Conservation (phyloP, 2,797 vertebrate species). For the Psittacula echo region DNA sequence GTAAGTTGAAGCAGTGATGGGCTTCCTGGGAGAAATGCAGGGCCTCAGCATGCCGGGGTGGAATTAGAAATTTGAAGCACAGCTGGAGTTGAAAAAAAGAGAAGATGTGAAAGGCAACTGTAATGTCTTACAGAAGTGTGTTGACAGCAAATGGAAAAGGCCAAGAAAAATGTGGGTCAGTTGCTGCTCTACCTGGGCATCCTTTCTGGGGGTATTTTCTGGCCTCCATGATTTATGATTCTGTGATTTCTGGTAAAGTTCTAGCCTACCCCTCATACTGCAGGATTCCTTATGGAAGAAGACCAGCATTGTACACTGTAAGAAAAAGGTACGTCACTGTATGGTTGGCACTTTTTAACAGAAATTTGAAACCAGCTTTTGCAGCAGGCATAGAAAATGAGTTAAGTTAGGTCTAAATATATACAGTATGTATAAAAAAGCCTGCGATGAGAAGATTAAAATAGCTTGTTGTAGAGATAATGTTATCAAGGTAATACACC, state of each 20-base stretch:
- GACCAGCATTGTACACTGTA: fast-evolving
- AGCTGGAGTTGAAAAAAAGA: background rate
- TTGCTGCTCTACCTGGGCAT: background rate
- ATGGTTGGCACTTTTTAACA: background rate
- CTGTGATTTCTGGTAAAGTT: background rate
- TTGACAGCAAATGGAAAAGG: background rate
- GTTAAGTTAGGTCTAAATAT: background rate
- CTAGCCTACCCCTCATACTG: background rate
- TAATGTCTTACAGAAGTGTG: background rate
- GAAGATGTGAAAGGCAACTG: background rate
- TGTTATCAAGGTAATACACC: background rate
- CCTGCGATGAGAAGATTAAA: background rate
- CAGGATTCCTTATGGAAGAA: background rate
- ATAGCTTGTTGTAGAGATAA: background rate
- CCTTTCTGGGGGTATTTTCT: background rate
- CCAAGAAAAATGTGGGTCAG: background rate
- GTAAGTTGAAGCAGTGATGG: background rate
- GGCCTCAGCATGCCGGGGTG: background rate
- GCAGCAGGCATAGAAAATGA: background rate
- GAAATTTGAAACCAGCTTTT: background rate
- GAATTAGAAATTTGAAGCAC: background rate
- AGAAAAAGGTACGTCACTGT: background rate
- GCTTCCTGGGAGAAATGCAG: background rate
- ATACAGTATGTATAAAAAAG: background rate
- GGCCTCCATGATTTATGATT: fast-evolving